A percentile compares a stretch with the other conserved stretches of the same genome.
These are phyloP conservation scores for Athetis lepigone DNA, from an alignment of 2,888 invertebrate species.

Conservation along the genomic window DNA sequence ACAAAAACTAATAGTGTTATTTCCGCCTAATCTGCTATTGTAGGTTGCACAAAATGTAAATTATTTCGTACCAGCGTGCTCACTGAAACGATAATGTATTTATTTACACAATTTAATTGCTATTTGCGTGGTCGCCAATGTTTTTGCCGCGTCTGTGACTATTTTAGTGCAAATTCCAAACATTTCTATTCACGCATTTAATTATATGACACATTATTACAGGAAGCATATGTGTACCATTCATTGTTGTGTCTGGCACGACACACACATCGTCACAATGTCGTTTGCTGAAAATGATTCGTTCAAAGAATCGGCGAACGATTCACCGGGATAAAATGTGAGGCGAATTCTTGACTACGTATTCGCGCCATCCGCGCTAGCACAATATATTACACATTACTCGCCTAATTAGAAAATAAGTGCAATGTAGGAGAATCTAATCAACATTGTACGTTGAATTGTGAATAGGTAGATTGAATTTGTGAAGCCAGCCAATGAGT, in stretches of 20 bases:
- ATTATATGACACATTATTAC: slow-evolving; percentile 14
- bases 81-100: slow-evolving; percentile 19
- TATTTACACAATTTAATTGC: slow-evolving; percentile 31
- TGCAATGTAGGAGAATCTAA: slow-evolving; percentile 39
- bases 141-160: slow-evolving; percentile 22
- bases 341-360: slow-evolving; percentile 11
- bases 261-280: slow-evolving; percentile 36
- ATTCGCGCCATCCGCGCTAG: not conserved
- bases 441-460: slow-evolving; percentile 39
- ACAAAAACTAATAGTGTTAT: slow-evolving; percentile 2
- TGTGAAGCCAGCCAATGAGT: slow-evolving; percentile 8
- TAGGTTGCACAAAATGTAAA: slow-evolving; percentile 7
- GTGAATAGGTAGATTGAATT: slow-evolving; percentile 35
- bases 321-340: slow-evolving; percentile 24
- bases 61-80: not conserved
- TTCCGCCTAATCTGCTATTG: slow-evolving; percentile 12
- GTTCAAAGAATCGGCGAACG: slow-evolving; percentile 24
- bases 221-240: slow-evolving; percentile 29
- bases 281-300: slow-evolving; percentile 33
- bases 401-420: slow-evolving; percentile 33
- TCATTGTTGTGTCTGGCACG: slow-evolving; percentile 52
- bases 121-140: slow-evolving; percentile 33
- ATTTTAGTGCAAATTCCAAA: slow-evolving; percentile 29
- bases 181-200: slow-evolving; percentile 2
- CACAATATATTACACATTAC: slow-evolving; percentile 19